A percentile compares a stretch with the other conserved stretches of the same genome.
Evolutionary conservation across 2,113 vertebrate species (phyloP).

Genomic region (Leptocoma aspasia): DNA sequence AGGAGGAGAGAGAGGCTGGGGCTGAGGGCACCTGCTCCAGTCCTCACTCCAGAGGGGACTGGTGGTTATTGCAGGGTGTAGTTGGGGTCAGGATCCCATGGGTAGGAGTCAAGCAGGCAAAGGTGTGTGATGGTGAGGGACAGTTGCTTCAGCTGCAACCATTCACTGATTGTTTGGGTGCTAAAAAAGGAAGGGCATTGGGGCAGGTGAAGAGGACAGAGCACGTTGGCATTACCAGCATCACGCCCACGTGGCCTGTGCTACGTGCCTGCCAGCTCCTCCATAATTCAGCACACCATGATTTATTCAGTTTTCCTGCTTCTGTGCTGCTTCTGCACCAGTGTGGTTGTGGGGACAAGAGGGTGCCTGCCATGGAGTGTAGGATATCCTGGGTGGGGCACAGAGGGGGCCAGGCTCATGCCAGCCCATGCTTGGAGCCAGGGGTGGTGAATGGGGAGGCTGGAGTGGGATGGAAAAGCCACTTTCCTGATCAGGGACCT

Average conservation of each 20-base stretch:
- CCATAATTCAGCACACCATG: background rate
- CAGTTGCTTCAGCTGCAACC: background rate
- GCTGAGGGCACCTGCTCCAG: background rate
- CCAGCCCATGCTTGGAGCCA: background rate
- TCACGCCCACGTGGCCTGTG: accelerated
- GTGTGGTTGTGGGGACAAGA: background rate
- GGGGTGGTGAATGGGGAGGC: accelerated
- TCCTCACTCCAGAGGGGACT: background rate
- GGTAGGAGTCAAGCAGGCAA: background rate
- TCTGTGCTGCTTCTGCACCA: background rate
- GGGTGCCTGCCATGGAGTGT: accelerated
- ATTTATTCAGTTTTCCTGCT: slow-evolving; percentile 20
- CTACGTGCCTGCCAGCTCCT: background rate
- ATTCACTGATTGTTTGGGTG: background rate
- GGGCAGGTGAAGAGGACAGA: background rate
- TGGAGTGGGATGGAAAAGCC: background rate
- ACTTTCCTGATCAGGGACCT: background rate
- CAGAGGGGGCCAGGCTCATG: accelerated
- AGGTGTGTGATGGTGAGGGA: background rate
- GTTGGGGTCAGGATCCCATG: background rate
- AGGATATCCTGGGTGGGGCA: background rate
- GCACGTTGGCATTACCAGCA: accelerated
- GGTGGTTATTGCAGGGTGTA: accelerated
- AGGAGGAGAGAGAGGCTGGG: background rate
- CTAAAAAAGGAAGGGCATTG: accelerated